Conservation (phyloP, 2,113 vertebrate species). For the Calidris pygmaea region DNA sequence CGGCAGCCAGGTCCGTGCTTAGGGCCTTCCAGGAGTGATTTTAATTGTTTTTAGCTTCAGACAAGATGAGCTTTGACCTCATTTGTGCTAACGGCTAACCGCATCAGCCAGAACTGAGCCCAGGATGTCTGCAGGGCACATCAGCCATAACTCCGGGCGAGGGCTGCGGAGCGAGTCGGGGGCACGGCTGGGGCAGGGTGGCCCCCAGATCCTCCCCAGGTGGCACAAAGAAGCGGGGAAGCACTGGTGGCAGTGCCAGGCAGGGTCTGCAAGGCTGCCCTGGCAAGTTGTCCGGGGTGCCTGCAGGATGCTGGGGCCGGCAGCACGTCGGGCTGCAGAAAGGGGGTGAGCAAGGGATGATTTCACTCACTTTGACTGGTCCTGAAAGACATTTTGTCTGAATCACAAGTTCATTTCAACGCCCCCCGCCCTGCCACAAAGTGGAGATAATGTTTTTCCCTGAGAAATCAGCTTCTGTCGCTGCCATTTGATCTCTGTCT, state of each 20-base stretch:
- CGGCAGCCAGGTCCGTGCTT: rapidly evolving
- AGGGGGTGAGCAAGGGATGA: neutral
- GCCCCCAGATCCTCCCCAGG: neutral
- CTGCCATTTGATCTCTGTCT: neutral
- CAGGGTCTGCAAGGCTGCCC: neutral
- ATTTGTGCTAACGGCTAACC: neutral
- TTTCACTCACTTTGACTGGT: neutral
- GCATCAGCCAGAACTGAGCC: neutral
- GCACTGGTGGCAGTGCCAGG: neutral
- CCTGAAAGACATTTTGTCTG: neutral
- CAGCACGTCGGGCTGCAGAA: neutral
- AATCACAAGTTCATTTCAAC: neutral
- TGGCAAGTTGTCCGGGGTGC: neutral
- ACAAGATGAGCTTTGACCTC: neutral
- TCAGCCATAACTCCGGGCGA: rapidly evolving
- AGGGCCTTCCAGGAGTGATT: neutral
- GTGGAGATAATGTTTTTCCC: neutral
- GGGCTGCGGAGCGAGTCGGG: neutral
- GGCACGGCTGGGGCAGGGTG: neutral
- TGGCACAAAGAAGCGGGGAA: neutral
- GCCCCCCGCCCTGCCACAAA: neutral
- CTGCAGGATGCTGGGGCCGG: neutral
- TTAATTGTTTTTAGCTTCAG: neutral
- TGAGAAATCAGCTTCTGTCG: neutral
- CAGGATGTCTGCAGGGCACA: neutral